These are phyloP conservation scores for Drosophila recens DNA, from an alignment of 2,888 invertebrate genomes.

Conservation along the genomic window DNA sequence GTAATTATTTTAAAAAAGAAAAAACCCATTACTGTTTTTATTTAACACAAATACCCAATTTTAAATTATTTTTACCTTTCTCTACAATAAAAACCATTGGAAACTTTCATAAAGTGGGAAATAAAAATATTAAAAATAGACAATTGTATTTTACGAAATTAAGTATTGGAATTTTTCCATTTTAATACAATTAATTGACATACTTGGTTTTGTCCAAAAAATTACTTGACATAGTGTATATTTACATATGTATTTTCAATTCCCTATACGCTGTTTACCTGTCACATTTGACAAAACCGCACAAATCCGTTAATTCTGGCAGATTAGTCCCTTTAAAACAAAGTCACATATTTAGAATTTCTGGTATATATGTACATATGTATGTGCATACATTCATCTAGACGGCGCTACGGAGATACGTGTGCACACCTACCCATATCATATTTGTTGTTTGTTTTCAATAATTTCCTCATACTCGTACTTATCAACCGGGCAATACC, in stretches of 20 bases:
- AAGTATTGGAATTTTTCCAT: too few relatives aligned
- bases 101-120: too few relatives aligned
- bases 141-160: too few relatives aligned
- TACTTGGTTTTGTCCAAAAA: too few relatives aligned
- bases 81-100: too few relatives aligned
- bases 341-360: neutral
- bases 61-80: too few relatives aligned
- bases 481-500: slow-evolving; percentile 46
- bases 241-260: neutral
- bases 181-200: too few relatives aligned
- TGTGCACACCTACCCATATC: neutral
- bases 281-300: slow-evolving; percentile 1
- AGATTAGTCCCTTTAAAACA: neutral
- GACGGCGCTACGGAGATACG: neutral
- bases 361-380: neutral
- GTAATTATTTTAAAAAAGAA: too few relatives aligned
- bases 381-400: neutral
- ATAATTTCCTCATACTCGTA: slow-evolving; percentile 11
- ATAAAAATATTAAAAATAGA: too few relatives aligned
- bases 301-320: slow-evolving; percentile 17
- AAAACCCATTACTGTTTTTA: too few relatives aligned
- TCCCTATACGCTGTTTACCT: slow-evolving; percentile 4
- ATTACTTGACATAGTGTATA: too few relatives aligned
- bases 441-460: slow-evolving; percentile 27
- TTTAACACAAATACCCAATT: too few relatives aligned